These are phyloP conservation scores for Cataglyphis cursor DNA, from an alignment of 2,888 invertebrate genomes.

Conservation along the genomic window DNA sequence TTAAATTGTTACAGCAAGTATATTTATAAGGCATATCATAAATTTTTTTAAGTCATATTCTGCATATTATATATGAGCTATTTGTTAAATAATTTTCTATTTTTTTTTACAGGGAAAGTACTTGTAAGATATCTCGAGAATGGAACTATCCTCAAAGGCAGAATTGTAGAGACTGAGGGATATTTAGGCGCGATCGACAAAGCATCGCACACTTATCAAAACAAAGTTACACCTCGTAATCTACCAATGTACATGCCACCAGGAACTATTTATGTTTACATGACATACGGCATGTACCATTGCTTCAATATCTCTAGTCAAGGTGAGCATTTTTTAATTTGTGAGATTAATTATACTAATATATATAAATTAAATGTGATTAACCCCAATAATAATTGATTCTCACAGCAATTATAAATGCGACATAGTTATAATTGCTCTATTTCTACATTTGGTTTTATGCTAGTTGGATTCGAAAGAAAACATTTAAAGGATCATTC, in stretches of 20 bases:
- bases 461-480: background rate
- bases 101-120: conserved; percentile 87
- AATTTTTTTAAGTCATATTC: background rate
- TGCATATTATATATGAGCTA: background rate
- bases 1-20: background rate
- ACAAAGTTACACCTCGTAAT: conserved; percentile 89
- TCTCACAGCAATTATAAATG: background rate
- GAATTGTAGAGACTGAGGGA: conserved; percentile 92
- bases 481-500: background rate
- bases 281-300: conserved; percentile 92
- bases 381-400: background rate
- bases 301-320: conserved; percentile 91
- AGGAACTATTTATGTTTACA: conserved; percentile 91
- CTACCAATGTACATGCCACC: conserved; percentile 92
- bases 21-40: background rate
- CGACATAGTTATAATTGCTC: background rate
- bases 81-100: background rate
- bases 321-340: conserved; percentile 85
- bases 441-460: background rate
- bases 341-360: background rate
- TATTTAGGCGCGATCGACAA: conserved; percentile 90
- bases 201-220: conserved; percentile 90
- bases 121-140: conserved; percentile 88
- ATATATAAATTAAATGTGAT: background rate
- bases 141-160: conserved; percentile 88